Evolutionary conservation across 2,888 invertebrate genomes (phyloP), one percentile per base, ranked within the genome.

Genomic region (Brachypalpus laphriformis): DNA sequence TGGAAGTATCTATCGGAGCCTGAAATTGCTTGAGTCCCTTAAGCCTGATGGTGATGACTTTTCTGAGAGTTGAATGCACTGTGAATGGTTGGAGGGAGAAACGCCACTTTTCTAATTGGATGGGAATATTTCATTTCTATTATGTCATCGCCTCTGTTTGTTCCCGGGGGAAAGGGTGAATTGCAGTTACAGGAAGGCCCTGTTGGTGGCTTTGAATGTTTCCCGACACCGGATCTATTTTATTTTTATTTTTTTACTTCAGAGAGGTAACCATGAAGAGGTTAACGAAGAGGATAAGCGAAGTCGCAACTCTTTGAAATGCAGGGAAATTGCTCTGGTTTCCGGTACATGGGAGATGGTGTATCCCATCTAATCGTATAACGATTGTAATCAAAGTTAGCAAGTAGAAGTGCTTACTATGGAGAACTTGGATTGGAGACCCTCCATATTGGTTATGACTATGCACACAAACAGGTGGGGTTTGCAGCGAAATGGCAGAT

Each of bases 51-150:
- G 20, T 28, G 75, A 31, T 70, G 34, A 42, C 8, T 20, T n/a
- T 56, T 7, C 18, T 7, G 11, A 25, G 25, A 71, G 83, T 74
- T 85, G 65, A 85, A 85, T 75, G 82, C 66, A 45, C 78, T 56
- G 25, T 54, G 56, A n/a, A n/a, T 6, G 8, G 31, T 2, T 18
- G 5, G 57, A 70, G 14, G 28, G 34, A 54, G 25, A 18, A 45
- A 42, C 25, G 61, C 37, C 59, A 76, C 49, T 75, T 57, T 54
- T 74, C 83, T 85, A 85, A 83, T 80, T 85, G 80, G 63, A 80
- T 45, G 71, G 70, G 74, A 74, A 74, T 63, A 42, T 40, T 77
- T 47, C 51, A 59, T 77, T 66, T 61, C 56, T 22, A 57, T 51
- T 31, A 51, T 42, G 56, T 66, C 66, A 37, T 63, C 47, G 45